These are phyloP conservation scores for Rotaria magnacalcarata DNA, from an alignment of 2,888 invertebrate species.

Conservation along the genomic window DNA sequence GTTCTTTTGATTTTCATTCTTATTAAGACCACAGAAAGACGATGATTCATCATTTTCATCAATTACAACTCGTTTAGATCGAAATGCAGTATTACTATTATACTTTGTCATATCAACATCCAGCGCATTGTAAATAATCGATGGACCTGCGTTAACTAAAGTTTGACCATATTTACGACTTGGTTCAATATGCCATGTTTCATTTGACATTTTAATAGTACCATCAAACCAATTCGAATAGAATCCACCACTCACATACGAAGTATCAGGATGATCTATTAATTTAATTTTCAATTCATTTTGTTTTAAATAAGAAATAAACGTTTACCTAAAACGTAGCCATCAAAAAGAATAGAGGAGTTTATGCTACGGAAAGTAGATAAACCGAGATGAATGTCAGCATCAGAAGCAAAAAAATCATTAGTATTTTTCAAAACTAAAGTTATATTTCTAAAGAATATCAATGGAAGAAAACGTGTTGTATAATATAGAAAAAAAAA, in stretches of 20 bases:
- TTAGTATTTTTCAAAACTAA: not conserved
- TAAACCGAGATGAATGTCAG: not conserved
- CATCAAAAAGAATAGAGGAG: not conserved
- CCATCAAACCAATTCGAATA: conserved; percentile 42
- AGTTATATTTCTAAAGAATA: conserved; percentile 2
- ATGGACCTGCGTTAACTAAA: not conserved
- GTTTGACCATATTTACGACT: not conserved
- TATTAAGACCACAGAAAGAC: conserved; percentile 33
- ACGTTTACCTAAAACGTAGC: not conserved
- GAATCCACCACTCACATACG: conserved; percentile 41
- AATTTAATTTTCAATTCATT: not conserved
- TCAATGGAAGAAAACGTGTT: too few relatives aligned
- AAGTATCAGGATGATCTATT: conserved; percentile 36
- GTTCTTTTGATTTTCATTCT: not conserved
- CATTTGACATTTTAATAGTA: not conserved
- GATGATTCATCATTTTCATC: not conserved
- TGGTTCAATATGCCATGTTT: conserved; percentile 42
- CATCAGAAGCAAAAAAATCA: not conserved
- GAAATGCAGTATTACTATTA: not conserved
- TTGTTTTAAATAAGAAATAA: not conserved
- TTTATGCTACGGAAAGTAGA: not conserved
- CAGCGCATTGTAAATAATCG: conserved; percentile 42
- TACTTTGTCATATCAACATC: conserved; percentile 32
- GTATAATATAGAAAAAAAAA: too few relatives aligned
- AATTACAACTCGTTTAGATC: conserved; percentile 21